These are phyloP conservation scores for Megathymus violae DNA, from an alignment of 1,140 invertebrate genomes.

Conservation along the genomic window DNA sequence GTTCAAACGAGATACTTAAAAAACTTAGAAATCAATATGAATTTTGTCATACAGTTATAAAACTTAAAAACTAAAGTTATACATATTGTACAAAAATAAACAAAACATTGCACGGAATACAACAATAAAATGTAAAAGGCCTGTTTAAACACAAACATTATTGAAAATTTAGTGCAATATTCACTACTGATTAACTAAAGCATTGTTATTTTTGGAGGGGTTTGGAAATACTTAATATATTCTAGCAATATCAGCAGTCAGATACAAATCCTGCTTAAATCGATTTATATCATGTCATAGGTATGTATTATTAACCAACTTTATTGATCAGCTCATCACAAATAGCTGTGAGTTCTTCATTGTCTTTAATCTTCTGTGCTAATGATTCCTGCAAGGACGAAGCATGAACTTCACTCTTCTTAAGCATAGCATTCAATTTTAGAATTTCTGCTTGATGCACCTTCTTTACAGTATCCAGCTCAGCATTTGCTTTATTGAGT, in stretches of 20 bases:
- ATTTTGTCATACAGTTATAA: slow-evolving; percentile 61
- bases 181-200: slow-evolving; percentile 30
- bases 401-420: slow-evolving; percentile 89
- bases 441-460: slow-evolving; percentile 88
- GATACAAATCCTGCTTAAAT: slow-evolving; percentile 63
- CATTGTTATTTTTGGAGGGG: slow-evolving; percentile 23
- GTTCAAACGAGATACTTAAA: slow-evolving; percentile 23
- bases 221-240: slow-evolving; percentile 34
- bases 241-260: slow-evolving; percentile 40
- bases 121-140: not conserved
- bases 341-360: slow-evolving; percentile 89
- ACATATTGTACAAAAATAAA: slow-evolving; percentile 66
- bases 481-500: slow-evolving; percentile 85
- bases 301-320: slow-evolving; percentile 72
- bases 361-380: slow-evolving; percentile 91
- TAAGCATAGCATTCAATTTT: slow-evolving; percentile 89
- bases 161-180: not conserved
- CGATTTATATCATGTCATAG: slow-evolving; percentile 48
- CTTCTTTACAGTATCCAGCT: slow-evolving; percentile 87
- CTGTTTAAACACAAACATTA: not conserved
- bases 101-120: slow-evolving; percentile 15
- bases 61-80: slow-evolving; percentile 56
- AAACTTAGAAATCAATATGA: slow-evolving; percentile 23
- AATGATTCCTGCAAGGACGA: slow-evolving; percentile 88
- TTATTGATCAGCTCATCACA: slow-evolving; percentile 91